These are phyloP conservation scores for Zosterops japonicus DNA, from an alignment of 2,113 vertebrate genomes.

Conservation along the genomic window DNA sequence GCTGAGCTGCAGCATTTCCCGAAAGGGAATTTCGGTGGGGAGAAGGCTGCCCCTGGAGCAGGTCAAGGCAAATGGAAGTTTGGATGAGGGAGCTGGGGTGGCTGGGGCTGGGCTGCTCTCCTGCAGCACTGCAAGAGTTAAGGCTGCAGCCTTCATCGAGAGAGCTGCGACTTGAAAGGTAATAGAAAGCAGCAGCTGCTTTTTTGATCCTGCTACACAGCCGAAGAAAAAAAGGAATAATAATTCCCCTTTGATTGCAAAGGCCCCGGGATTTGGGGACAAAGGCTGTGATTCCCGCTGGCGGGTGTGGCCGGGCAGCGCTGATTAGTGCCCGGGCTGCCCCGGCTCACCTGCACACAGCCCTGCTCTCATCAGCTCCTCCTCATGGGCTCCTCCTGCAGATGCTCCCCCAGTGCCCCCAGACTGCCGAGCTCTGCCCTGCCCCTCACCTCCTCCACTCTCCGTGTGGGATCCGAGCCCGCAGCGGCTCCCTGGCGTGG, in stretches of 20 bases:
- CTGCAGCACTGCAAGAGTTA: slow-evolving; percentile 42
- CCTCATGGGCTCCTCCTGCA: background rate
- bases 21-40: background rate
- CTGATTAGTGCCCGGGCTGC: fast-evolving
- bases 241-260: slow-evolving; percentile 64
- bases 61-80: background rate
- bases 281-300: slow-evolving; percentile 10
- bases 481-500: fast-evolving
- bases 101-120: background rate
- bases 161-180: slow-evolving; percentile 60
- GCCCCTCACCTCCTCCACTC: background rate
- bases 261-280: slow-evolving; percentile 47
- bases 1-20: background rate
- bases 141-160: background rate
- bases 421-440: background rate
- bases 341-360: background rate
- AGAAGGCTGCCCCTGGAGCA: background rate
- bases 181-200: slow-evolving; percentile 65
- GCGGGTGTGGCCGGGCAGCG: background rate
- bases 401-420: fast-evolving
- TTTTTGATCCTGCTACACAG: slow-evolving; percentile 62
- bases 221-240: slow-evolving; percentile 55
- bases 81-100: background rate
- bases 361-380: fast-evolving
- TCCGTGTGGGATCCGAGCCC: fast-evolving